These are phyloP conservation scores for Choloepus hoffmanni DNA, from an alignment of 2,113 vertebrate species.

Conservation along the genomic window DNA sequence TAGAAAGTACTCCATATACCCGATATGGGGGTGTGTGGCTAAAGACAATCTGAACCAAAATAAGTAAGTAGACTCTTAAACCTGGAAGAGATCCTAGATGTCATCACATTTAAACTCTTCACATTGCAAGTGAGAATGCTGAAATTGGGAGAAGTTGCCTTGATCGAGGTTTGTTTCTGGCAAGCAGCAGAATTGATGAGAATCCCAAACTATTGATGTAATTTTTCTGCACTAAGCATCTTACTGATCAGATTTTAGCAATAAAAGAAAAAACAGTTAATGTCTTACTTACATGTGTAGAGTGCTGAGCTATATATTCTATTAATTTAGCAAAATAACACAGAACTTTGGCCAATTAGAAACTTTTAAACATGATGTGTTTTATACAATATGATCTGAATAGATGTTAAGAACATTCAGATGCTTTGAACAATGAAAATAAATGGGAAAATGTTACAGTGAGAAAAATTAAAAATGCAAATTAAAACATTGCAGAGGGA, in stretches of 20 bases:
- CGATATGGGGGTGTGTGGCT: not conserved
- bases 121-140: not conserved
- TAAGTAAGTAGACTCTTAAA: conserved; percentile 3
- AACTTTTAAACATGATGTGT: not conserved
- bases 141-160: not conserved
- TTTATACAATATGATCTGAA: not conserved
- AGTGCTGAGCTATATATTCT: not conserved
- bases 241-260: not conserved
- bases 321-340: conserved; percentile 41
- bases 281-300: not conserved
- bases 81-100: not conserved
- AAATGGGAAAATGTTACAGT: not conserved
- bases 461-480: not conserved
- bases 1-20: not conserved
- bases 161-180: not conserved
- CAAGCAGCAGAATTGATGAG: not conserved
- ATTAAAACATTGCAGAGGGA: not conserved
- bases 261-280: not conserved
- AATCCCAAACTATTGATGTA: not conserved
- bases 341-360: not conserved
- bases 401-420: not conserved
- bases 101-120: not conserved
- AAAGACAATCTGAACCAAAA: not conserved
- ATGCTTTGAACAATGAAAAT: not conserved
- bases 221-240: not conserved